These are phyloP conservation scores for Centrocercus urophasianus DNA, from an alignment of 2,113 vertebrate species.

Conservation along the genomic window DNA sequence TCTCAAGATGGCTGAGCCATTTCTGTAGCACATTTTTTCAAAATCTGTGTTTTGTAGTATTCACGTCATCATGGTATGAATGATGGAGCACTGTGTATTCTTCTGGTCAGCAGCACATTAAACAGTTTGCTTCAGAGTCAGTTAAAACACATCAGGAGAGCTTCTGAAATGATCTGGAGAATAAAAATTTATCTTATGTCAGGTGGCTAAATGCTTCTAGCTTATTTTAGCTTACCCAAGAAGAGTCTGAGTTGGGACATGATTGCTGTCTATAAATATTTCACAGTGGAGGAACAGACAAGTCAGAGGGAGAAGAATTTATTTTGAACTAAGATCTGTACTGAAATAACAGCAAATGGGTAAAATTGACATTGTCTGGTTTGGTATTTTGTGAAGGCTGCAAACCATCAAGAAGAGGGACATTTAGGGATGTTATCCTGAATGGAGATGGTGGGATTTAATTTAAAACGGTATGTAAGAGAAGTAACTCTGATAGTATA, in stretches of 20 bases:
- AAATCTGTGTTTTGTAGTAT: not conserved
- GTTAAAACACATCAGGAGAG: not conserved
- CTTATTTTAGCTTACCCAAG: conserved; percentile 47
- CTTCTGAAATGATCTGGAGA: not conserved
- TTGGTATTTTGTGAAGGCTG: not conserved
- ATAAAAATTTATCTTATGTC: not conserved
- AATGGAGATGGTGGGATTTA: not conserved
- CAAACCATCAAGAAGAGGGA: not conserved
- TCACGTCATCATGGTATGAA: not conserved
- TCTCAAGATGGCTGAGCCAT: not conserved
- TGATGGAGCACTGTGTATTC: not conserved
- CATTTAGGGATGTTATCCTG: not conserved
- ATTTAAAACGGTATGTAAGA: not conserved
- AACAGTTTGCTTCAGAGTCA: not conserved
- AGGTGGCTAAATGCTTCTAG: conserved; percentile 43
- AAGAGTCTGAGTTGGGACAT: conserved; percentile 29
- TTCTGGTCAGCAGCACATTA: not conserved
- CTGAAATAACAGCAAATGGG: conserved; percentile 22
- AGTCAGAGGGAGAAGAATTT: conserved; percentile 48
- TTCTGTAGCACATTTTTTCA: not conserved
- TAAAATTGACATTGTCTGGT: not conserved
- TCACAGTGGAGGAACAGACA: conserved; percentile 32
- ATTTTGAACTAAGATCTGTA: conserved; percentile 43
- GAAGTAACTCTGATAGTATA: not conserved
- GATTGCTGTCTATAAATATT: conserved; percentile 59